phyloP scores from a whole-genome alignment of 2,888 invertebrate genomes.

The Cosmia pyralina region DNA sequence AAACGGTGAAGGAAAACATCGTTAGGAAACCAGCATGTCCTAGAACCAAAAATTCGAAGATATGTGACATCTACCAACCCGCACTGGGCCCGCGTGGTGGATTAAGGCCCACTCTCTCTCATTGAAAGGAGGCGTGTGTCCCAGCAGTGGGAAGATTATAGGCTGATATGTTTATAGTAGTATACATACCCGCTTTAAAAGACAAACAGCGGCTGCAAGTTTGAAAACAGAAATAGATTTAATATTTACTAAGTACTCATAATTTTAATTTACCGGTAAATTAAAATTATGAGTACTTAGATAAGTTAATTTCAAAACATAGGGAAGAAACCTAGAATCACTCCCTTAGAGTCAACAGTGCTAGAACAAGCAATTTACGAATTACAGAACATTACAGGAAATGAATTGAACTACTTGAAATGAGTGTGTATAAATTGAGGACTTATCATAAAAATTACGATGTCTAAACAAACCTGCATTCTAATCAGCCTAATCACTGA shows the following conservation, averaged over 20 bases:
- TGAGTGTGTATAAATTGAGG: fast-evolving
- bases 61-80: too few species aligned
- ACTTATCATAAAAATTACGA: not conserved
- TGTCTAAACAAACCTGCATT: conserved; percentile 1
- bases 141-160: too few species aligned
- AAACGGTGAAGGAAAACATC: too few species aligned
- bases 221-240: not conserved
- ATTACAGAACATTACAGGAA: not conserved
- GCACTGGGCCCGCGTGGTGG: too few species aligned
- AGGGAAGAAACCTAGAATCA: not conserved
- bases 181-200: not conserved
- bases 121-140: too few species aligned
- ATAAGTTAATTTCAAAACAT: not conserved
- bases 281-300: too few species aligned
- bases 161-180: too few species aligned
- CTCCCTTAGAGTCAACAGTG: not conserved
- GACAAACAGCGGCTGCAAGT: not conserved
- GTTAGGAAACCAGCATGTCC: too few species aligned
- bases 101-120: too few species aligned
- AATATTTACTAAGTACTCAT: too few species aligned
- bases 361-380: not conserved
- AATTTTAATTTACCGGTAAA: not conserved
- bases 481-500: conserved; percentile 5
- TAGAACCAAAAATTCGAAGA: too few species aligned
- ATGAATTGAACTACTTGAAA: not conserved